Conservation (phyloP, 2,888 invertebrate species). For the Ophion ventricosus region DNA sequence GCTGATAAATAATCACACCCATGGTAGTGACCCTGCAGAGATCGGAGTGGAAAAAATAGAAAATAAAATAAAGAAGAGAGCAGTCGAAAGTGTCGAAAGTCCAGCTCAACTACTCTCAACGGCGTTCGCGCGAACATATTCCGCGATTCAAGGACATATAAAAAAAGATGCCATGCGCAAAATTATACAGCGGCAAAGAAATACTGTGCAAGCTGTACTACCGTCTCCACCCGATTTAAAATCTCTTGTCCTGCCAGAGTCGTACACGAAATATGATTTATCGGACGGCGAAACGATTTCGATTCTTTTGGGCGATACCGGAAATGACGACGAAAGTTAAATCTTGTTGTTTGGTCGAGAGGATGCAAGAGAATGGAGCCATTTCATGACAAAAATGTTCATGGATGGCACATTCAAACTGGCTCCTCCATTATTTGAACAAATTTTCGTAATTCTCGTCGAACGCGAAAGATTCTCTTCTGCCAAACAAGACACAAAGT, state of each 20-base stretch:
- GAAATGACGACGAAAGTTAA: conserved; percentile 31
- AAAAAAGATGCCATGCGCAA: conserved; percentile 35
- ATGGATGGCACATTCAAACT: conserved; percentile 52
- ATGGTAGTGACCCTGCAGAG: too few species aligned
- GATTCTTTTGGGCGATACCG: conserved; percentile 54
- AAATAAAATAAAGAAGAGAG: conserved; percentile 32
- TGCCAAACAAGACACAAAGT: conserved; percentile 31
- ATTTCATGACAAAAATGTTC: conserved; percentile 33
- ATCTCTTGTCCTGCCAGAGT: conserved; percentile 39
- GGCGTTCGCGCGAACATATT: conserved; percentile 29
- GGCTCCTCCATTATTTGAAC: conserved; percentile 42
- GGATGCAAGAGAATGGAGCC: conserved; percentile 50
- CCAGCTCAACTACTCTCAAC: conserved; percentile 44
- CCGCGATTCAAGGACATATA: conserved; percentile 47
- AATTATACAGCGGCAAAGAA: conserved; percentile 42
- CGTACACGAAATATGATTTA: conserved; percentile 30
- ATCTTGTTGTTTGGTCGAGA: conserved; percentile 56
- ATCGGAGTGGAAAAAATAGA: too few species aligned
- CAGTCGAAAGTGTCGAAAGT: conserved; percentile 41
- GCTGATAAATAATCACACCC: conserved; percentile 35
- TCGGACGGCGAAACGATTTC: conserved; percentile 23
- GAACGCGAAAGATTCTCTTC: conserved; percentile 41
- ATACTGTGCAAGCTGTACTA: conserved; percentile 18
- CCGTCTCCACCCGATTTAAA: conserved; percentile 43
- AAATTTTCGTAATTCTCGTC: conserved; percentile 50